A percentile compares a stretch with the other conserved stretches of the same genome.
Conservation (phyloP, 2,113 vertebrate species). For the Manacus vitellinus region DNA sequence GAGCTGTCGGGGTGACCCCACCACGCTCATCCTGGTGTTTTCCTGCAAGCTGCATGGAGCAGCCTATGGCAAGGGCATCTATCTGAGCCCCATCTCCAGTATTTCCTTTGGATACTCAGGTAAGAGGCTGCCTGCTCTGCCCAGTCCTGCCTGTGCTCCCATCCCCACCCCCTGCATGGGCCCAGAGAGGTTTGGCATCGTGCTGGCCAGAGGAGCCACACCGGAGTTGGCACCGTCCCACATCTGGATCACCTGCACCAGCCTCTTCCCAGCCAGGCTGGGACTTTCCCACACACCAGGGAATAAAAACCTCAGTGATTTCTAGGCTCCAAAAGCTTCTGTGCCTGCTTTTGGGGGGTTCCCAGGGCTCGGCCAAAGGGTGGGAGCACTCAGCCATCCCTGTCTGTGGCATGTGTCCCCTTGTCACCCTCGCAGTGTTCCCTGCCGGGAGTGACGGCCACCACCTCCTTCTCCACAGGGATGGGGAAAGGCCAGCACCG, state of each 20-base stretch:
- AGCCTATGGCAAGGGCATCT: slow-evolving; percentile 99
- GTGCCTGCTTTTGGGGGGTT: rapidly evolving
- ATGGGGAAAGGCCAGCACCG: slow-evolving; percentile 99
- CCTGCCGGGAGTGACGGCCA: not conserved
- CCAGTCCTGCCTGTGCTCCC: not conserved
- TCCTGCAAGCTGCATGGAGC: slow-evolving; percentile 97
- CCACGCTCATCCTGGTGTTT: slow-evolving; percentile 82
- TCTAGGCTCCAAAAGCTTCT: not conserved
- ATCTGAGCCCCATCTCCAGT: slow-evolving; percentile 99
- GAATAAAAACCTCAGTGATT: not conserved
- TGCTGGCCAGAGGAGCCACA: rapidly evolving
- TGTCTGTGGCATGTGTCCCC: not conserved
- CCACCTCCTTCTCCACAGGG: slow-evolving; percentile 69
- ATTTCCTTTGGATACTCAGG: slow-evolving; percentile 99
- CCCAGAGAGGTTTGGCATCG: rapidly evolving
- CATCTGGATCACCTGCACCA: not conserved
- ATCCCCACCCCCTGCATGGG: slow-evolving; percentile 10
- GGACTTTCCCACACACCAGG: not conserved
- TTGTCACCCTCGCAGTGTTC: rapidly evolving
- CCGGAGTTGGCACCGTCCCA: rapidly evolving
- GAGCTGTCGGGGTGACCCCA: not conserved
- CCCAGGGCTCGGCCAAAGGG: not conserved
- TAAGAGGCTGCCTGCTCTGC: slow-evolving; percentile 75
- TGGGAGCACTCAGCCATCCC: rapidly evolving
- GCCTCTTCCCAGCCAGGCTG: not conserved